These are phyloP conservation scores for Aleadryas rufinucha DNA, from an alignment of 2,113 vertebrate species.

Conservation along the genomic window DNA sequence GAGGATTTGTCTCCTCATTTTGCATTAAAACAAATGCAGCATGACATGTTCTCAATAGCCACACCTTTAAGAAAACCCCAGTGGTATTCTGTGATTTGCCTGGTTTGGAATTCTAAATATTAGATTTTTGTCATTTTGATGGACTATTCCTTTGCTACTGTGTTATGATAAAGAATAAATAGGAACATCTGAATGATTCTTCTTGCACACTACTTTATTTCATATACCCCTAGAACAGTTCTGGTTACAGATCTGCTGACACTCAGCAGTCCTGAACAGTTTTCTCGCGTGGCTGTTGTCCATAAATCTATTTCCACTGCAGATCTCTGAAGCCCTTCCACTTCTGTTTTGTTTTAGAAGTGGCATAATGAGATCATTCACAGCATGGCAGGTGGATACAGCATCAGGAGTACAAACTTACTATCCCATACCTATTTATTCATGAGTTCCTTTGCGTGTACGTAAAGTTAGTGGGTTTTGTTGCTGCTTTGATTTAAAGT, in stretches of 20 bases:
- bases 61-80: neutral
- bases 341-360: neutral
- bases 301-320: neutral
- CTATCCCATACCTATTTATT: neutral
- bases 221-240: neutral
- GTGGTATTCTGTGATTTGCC: neutral
- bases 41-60: neutral
- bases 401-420: neutral
- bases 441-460: neutral
- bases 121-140: neutral
- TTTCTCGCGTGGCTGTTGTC: neutral
- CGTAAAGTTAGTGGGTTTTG: neutral
- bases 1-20: neutral
- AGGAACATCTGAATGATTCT: neutral
- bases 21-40: neutral
- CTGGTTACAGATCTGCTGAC: neutral
- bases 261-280: neutral
- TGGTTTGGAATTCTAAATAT: neutral
- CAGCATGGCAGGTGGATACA: neutral
- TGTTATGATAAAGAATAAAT: neutral
- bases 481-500: neutral
- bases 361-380: neutral
- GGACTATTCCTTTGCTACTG: neutral
- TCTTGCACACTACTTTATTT: neutral
- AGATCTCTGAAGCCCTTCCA: neutral